Percentiles rank a stretch among this genome's conserved stretches.
Evolutionary conservation across 2,113 vertebrate genomes (phyloP).

Genomic region (Clinocottus analis): DNA sequence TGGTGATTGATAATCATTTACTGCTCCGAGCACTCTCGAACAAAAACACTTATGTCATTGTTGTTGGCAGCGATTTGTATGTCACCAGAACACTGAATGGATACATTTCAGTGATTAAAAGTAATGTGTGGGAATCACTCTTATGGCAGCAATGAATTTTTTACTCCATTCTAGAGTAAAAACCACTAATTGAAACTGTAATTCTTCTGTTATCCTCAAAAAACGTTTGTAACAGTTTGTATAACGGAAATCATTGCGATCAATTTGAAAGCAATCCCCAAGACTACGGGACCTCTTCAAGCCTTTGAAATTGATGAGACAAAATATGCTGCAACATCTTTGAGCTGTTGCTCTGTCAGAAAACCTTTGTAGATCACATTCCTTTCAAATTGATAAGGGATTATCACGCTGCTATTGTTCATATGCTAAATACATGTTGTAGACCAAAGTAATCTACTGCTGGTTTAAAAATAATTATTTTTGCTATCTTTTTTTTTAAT

Average conservation of each 20-base stretch:
- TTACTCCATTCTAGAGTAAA: background rate
- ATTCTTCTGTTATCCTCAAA: background rate
- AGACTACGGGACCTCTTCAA: background rate
- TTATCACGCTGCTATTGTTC: background rate
- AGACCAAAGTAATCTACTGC: background rate
- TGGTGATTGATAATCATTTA: constrained; percentile 7
- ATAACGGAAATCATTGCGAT: background rate
- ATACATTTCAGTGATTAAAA: background rate
- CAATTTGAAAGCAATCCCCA: background rate
- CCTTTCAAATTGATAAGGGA: background rate
- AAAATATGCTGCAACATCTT: background rate
- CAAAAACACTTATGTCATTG: constrained; percentile 2
- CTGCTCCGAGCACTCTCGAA: background rate
- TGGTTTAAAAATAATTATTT: background rate
- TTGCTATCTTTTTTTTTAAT: background rate
- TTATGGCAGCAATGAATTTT: background rate
- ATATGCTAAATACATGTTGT: background rate
- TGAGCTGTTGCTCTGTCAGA: background rate
- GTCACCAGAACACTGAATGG: background rate
- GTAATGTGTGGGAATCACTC: background rate
- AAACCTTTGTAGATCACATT: background rate
- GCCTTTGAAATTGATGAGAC: background rate
- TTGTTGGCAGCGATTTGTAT: background rate
- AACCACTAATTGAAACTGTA: background rate
- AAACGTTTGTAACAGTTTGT: background rate